Conservation (phyloP, 2,113 vertebrate species). For the Siniperca chuatsi region DNA sequence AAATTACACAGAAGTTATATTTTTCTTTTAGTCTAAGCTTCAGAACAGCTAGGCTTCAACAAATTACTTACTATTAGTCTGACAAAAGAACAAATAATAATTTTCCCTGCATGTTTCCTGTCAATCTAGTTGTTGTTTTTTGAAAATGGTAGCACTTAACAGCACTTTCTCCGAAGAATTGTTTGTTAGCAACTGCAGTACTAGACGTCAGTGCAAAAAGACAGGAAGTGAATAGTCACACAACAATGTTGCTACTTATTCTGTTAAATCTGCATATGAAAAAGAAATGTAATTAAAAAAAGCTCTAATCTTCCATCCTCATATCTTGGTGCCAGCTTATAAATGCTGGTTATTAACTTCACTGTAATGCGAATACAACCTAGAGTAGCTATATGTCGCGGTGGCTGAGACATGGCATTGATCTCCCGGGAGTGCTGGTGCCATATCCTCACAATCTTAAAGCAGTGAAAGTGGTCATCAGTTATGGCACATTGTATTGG, state of each 20-base stretch:
- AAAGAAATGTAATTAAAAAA: neutral
- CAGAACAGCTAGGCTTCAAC: neutral
- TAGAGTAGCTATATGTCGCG: neutral
- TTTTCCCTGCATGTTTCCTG: neutral
- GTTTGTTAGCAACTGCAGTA: neutral
- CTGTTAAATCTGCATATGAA: neutral
- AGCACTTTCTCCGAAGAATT: neutral
- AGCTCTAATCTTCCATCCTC: neutral
- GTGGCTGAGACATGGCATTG: neutral
- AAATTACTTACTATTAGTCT: neutral
- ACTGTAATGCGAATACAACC: neutral
- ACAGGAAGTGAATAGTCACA: neutral
- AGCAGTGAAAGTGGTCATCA: neutral
- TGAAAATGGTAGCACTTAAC: neutral
- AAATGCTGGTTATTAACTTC: neutral
- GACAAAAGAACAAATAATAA: neutral
- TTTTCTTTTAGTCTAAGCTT: neutral
- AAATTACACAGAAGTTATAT: neutral
- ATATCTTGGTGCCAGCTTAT: neutral
- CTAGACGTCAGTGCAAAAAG: neutral
- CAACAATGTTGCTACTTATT: neutral
- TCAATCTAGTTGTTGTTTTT: neutral
- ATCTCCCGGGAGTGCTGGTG: conserved; percentile 8
- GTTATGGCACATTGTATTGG: neutral
- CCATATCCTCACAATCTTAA: conserved; percentile 1